Evolutionary conservation across 1,140 invertebrate genomes (phyloP).

Genomic region (Coenobita brevimanus): DNA sequence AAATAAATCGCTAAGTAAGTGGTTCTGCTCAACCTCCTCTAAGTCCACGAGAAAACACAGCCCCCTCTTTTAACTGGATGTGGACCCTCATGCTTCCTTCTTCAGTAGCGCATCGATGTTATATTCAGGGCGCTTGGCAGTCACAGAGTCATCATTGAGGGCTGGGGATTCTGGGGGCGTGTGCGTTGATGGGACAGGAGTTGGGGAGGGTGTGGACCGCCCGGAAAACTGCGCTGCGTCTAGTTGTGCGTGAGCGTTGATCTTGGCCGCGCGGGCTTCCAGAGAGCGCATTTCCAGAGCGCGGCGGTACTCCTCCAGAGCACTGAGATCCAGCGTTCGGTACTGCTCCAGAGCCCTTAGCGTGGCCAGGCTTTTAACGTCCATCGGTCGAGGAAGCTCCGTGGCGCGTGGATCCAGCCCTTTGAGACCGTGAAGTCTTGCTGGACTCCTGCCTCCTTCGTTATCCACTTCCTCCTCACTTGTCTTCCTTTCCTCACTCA

Average conservation of each 20-base stretch:
- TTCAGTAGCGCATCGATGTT: conserved; percentile 51
- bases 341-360: conserved; percentile 51
- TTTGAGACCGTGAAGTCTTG: neutral
- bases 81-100: conserved; percentile 40
- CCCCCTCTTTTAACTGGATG: too few species aligned
- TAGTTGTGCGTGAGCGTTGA: conserved; percentile 3
- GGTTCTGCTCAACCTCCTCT: too few species aligned
- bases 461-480: neutral
- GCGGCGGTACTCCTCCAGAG: conserved; percentile 47
- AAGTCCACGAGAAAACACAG: too few species aligned
- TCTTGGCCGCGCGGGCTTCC: conserved; percentile 45
- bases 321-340: conserved; percentile 36
- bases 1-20: too few species aligned
- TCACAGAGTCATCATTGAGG: conserved; percentile 26
- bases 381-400: conserved; percentile 8
- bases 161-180: conserved; percentile 44
- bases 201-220: conserved; percentile 44
- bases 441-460: conserved; percentile 9
- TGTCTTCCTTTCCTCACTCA: too few species aligned
- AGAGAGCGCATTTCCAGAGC: conserved; percentile 39
- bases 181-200: conserved; percentile 22
- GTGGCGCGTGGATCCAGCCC: neutral
- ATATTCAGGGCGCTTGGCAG: conserved; percentile 41
- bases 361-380: conserved; percentile 47
- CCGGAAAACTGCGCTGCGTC: conserved; percentile 11